Base-by-base conservation (phyloP, 2,888 invertebrate genomes). In the Pammene fasciana region DNA sequence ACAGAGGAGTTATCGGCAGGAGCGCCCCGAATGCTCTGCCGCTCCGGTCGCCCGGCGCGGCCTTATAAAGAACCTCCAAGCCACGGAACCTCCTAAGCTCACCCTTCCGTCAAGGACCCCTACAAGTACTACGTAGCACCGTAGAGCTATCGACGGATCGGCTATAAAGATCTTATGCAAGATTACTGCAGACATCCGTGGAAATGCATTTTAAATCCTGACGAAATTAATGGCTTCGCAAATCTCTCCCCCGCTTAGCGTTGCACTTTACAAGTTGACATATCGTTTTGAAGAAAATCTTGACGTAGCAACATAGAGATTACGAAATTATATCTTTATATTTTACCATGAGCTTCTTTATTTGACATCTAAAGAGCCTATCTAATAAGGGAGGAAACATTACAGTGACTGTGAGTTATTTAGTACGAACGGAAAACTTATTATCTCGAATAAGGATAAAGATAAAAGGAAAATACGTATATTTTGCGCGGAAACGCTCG, bases 21-120 rank as follows among this genome's bases (percentile, higher is more conserved):
- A 82, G 84, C 81, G 88, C 84, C 79, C 79, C 78, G 79, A 76
- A 74, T 82, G 84, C 82, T 90, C 87, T 91, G 90, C 78, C 74
- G 82, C 75, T 79, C 76, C 77, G 78, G 75, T 78, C 66, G 70
- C 72, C 76, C 72, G 80, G 71, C 87, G 82, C 75, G 79, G 84
- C 81, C 86, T 90, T 91, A 83, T 90, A 89, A 85, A 76, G 72
- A 73, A 72, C 72, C 74, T 76, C 67, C 76, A 4, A 48, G 48
- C 48, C 50, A 26, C 50, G 68, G 59, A 57, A 16, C 75, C 76
- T 72, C 75, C 73, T 70, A 72, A 71, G 71, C 59, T 67, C 72
- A 65, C 75, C 72, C 74, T 61, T 48, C 67, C 62, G 38, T 70
- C 67, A 65, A 59, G 55, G 70, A 67, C 61, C 68, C 71, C 72